Base-by-base conservation (phyloP, 2,113 vertebrate genomes). In the Thalassarche chlororhynchos region DNA sequence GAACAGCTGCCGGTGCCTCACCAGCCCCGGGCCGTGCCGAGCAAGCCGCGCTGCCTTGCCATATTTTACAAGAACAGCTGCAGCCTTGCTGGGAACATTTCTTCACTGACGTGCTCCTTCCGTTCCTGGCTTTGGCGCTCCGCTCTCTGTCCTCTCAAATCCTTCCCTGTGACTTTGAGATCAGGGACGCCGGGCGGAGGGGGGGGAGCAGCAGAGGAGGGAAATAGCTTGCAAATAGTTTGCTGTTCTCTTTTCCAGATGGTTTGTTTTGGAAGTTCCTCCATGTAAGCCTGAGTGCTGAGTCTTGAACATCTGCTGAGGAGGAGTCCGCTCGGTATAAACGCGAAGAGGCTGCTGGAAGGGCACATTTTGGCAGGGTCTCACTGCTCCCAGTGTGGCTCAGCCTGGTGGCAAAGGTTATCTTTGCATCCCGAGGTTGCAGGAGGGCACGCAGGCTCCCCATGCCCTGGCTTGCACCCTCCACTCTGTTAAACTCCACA, bases 211-310 rank as follows among this genome's bases (percentile, higher is more conserved):
- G 68, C 4, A 6, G 77, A 60, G 92, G 26, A 85, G 87, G 95
- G 87, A 85, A 89, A 65, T 9, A 4, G 44, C 87, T 79, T 17
- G 42, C 44, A 29, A 86, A 60, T 8, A 60, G 54, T 91, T 87
- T 52, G 90, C 40, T 93, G 75, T 47, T 72, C 90, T 69, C 82
- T 65, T 82, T 91, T 90, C 92, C 97, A 97, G 93, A 93, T 94
- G 96, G 90, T 88, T 97, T 88, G 75, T n/a, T 82, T 74, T 92
- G 97, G 88, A 94, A 88, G 93, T 80, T 92, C 42, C 90, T 90
- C 68, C 0, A 3, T 55, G 88, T 65, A 24, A 93, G 83, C 44
- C 76, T 12, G 86, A 91, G 91, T 11, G 76, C 80, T 61, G 94
- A 80, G 85, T 6, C 92, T 21, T 7, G 85, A 80, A 92, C 94